These are phyloP conservation scores for Sphenopsis melanotis DNA, from an alignment of 2,797 vertebrate species.

Conservation along the genomic window DNA sequence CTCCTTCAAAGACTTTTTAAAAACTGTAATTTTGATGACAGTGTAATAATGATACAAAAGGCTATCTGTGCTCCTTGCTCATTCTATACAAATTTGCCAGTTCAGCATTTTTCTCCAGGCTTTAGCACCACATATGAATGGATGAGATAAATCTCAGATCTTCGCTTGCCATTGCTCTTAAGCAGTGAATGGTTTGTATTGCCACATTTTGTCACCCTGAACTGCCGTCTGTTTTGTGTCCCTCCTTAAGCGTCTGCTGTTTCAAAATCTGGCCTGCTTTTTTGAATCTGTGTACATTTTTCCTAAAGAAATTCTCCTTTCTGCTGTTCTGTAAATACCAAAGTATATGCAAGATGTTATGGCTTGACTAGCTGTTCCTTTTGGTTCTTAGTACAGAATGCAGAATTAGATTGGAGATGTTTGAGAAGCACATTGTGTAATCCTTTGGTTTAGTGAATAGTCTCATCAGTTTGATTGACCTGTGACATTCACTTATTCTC, in stretches of 20 bases:
- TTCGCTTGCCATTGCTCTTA: neutral
- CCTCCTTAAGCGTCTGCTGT: neutral
- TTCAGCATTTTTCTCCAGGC: neutral
- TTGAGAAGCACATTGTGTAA: neutral
- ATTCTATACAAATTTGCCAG: neutral
- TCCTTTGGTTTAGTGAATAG: neutral
- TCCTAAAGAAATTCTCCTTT: neutral
- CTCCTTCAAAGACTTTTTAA: neutral
- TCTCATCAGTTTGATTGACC: neutral
- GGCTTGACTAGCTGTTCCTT: neutral
- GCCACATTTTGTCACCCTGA: neutral
- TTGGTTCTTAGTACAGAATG: neutral
- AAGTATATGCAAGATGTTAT: neutral
- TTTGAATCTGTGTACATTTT: neutral
- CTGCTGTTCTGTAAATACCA: neutral
- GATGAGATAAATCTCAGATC: neutral
- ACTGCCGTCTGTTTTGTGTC: neutral
- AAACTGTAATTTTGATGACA: neutral
- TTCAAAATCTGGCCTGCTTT: neutral
- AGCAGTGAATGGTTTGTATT: neutral
- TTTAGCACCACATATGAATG: neutral
- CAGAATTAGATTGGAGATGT: neutral
- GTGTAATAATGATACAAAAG: neutral
- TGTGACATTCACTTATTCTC: neutral
- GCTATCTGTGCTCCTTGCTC: neutral